Percentiles rank a stretch among this genome's conserved stretches.
Evolutionary conservation across 1,140 invertebrate species (phyloP).

Genomic region (Campodea augens): DNA sequence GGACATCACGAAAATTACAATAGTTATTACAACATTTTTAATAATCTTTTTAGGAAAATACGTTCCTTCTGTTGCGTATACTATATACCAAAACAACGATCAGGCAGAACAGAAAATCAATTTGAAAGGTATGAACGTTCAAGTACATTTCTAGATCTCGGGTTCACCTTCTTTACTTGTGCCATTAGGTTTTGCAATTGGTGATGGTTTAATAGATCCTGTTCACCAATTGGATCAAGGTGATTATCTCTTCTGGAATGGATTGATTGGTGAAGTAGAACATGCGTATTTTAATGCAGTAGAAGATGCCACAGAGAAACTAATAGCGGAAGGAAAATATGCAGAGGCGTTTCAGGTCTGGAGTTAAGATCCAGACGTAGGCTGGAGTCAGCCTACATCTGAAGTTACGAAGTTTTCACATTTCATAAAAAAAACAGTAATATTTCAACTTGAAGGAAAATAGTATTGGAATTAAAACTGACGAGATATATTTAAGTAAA

Average conservation of each 20-base stretch:
- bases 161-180: slow-evolving; percentile 32
- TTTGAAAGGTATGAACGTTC: slow-evolving; percentile 2
- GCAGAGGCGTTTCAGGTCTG: not conserved
- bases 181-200: too few relatives aligned
- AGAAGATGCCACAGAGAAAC: slow-evolving; percentile 16
- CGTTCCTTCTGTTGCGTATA: slow-evolving; percentile 23
- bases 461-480: too few relatives aligned
- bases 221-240: slow-evolving; percentile 26
- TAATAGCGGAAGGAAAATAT: slow-evolving; percentile 14
- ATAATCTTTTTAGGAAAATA: slow-evolving; percentile 20
- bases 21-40: too few relatives aligned
- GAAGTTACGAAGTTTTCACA: too few relatives aligned
- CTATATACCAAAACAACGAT: slow-evolving; percentile 19
- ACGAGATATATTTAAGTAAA: too few relatives aligned
- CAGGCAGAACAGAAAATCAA: slow-evolving; percentile 1
- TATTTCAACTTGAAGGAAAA: too few relatives aligned
- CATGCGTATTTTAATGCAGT: slow-evolving; percentile 20
- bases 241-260: slow-evolving; percentile 27
- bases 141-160: slow-evolving; percentile 10
- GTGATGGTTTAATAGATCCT: too few relatives aligned
- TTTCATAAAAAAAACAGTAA: too few relatives aligned
- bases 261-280: slow-evolving; percentile 25
- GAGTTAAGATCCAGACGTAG: too few relatives aligned
- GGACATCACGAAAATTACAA: too few relatives aligned
- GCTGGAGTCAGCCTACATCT: too few relatives aligned